These are phyloP conservation scores for Ornithoptera alexandrae DNA, from an alignment of 2,888 invertebrate genomes.

Conservation along the genomic window DNA sequence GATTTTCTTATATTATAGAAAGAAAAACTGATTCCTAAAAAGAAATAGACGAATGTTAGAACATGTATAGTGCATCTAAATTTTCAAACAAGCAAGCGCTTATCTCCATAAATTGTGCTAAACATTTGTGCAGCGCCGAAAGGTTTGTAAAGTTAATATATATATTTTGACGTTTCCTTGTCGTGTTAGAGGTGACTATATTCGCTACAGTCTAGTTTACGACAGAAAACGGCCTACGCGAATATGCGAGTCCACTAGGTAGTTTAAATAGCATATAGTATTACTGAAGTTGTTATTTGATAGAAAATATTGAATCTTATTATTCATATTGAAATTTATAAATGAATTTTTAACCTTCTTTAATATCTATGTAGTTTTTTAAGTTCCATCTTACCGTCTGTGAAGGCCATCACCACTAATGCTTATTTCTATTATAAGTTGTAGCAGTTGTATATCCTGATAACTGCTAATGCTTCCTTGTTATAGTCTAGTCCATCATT, in stretches of 20 bases:
- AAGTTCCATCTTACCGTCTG: no score
- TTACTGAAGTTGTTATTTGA: no score
- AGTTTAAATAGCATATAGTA: no score
- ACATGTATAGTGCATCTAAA: background rate
- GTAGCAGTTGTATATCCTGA: background rate
- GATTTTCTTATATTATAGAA: no score
- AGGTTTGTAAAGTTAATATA: constrained; percentile 31
- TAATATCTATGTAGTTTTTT: no score
- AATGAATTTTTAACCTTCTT: no score
- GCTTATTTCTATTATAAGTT: background rate
- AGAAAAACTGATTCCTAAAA: no score
- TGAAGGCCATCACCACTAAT: no score
- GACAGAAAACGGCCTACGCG: constrained; percentile 15
- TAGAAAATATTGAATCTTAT: no score
- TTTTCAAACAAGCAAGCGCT: background rate
- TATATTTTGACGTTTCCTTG: constrained; percentile 41
- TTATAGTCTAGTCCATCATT: background rate
- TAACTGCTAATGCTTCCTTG: background rate
- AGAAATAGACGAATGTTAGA: background rate
- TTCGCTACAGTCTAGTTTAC: constrained; percentile 24
- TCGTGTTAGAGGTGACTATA: constrained; percentile 38
- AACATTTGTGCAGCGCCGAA: constrained; percentile 14
- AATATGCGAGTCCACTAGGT: constrained; percentile 11
- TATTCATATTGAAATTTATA: no score
- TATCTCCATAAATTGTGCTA: constrained; percentile 12